Evolutionary conservation across 2,113 vertebrate species (phyloP).

Genomic region (Daboia siamensis): DNA sequence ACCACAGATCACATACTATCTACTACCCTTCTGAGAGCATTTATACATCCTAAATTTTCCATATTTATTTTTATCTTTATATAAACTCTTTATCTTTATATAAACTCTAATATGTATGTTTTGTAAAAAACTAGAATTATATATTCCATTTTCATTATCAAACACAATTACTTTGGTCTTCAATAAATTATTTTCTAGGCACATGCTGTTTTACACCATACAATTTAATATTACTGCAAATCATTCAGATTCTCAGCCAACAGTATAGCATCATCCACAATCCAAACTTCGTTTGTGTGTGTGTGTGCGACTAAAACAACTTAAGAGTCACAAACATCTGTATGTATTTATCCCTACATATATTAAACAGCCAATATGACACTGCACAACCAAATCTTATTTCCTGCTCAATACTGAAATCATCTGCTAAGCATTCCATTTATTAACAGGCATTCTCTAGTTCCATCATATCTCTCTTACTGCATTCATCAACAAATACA

Average conservation of each 20-base stretch:
- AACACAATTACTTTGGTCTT: background rate
- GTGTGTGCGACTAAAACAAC: background rate
- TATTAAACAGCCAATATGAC: background rate
- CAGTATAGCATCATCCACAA: background rate
- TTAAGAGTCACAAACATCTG: background rate
- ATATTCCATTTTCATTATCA: background rate
- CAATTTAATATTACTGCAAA: background rate
- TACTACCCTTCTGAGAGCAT: background rate
- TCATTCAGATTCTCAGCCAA: background rate
- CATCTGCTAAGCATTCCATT: background rate
- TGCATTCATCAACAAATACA: background rate
- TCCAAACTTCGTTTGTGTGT: too few species aligned
- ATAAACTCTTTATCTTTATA: too few species aligned
- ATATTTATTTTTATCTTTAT: background rate
- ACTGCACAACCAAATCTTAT: background rate
- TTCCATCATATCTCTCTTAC: background rate
- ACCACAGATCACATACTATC: background rate
- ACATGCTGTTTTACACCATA: too few species aligned
- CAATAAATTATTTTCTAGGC: background rate
- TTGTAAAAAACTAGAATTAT: background rate
- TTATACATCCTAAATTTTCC: background rate
- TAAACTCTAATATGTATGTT: background rate
- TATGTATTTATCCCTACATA: background rate
- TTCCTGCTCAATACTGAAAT: background rate
- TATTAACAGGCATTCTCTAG: background rate